These are phyloP conservation scores for Petroica traversi DNA, from an alignment of 2,113 vertebrate species.

Conservation along the genomic window DNA sequence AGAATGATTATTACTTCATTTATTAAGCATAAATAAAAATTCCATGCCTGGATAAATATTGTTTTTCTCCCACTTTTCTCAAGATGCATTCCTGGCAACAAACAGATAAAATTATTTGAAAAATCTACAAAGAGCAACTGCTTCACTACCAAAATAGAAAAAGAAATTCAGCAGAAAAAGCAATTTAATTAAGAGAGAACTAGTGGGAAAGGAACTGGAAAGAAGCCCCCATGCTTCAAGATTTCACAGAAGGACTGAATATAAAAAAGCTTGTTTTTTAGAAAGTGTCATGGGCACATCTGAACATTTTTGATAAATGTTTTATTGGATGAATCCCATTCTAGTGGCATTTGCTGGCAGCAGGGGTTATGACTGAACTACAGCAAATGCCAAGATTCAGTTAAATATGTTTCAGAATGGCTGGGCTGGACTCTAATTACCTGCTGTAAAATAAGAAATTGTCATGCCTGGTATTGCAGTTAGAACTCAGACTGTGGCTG, in stretches of 20 bases:
- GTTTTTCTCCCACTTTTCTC: not conserved
- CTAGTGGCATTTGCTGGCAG: not conserved
- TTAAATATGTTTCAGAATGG: conserved; percentile 1
- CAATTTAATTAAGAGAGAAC: not conserved
- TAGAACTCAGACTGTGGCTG: not conserved
- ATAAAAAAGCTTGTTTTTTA: not conserved
- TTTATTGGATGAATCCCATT: conserved; percentile 19
- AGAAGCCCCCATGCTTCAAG: not conserved
- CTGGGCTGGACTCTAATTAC: not conserved
- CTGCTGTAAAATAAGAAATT: not conserved
- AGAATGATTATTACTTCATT: not conserved
- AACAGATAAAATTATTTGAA: conserved; percentile 24
- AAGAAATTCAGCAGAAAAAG: not conserved
- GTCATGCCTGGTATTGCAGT: not conserved
- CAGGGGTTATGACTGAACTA: not conserved
- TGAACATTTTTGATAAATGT: conserved; percentile 9
- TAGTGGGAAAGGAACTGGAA: not conserved
- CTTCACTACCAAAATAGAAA: not conserved
- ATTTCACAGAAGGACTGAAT: not conserved
- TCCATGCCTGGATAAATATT: not conserved
- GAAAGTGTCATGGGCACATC: not conserved
- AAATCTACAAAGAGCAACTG: not conserved
- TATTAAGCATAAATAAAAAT: not conserved
- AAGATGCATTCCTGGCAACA: not conserved
- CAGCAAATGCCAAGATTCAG: not conserved